These are phyloP conservation scores for Tretioscincus oriximinensis DNA, from an alignment of 2,113 vertebrate genomes.

Conservation along the genomic window DNA sequence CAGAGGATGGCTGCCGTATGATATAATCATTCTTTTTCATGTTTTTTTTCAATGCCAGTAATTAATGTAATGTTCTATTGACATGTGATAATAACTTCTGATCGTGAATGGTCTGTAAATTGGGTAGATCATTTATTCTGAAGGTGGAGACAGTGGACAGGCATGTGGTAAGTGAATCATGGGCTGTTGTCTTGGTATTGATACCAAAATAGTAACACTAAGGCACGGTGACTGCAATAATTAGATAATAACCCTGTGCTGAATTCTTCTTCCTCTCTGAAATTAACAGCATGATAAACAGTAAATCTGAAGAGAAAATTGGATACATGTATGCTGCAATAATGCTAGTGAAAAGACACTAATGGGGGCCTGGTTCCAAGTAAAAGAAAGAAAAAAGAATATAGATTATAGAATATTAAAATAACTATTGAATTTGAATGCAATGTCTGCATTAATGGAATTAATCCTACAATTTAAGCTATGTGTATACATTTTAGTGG, in stretches of 20 bases:
- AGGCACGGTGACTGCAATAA: background rate
- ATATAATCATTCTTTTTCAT: constrained; percentile 57
- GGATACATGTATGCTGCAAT: background rate
- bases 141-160: background rate
- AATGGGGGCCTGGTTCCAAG: background rate
- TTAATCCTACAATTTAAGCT: background rate
- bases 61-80: constrained; percentile 76
- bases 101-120: background rate
- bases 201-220: background rate
- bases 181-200: background rate
- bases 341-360: background rate
- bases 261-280: background rate
- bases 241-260: background rate
- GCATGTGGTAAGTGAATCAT: background rate
- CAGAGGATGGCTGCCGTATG: constrained; percentile 65
- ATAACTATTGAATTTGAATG: background rate
- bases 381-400: background rate
- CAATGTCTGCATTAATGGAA: background rate
- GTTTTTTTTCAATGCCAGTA: constrained; percentile 67
- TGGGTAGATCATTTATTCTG: background rate
- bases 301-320: too few species aligned
- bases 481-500: too few species aligned
- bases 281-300: background rate
- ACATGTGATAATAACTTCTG: constrained; percentile 79
- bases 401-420: background rate